A percentile compares a stretch with the other conserved stretches of the same genome.
Conservation (phyloP, 2,888 invertebrate species). For the Anoncus sp. region DNA sequence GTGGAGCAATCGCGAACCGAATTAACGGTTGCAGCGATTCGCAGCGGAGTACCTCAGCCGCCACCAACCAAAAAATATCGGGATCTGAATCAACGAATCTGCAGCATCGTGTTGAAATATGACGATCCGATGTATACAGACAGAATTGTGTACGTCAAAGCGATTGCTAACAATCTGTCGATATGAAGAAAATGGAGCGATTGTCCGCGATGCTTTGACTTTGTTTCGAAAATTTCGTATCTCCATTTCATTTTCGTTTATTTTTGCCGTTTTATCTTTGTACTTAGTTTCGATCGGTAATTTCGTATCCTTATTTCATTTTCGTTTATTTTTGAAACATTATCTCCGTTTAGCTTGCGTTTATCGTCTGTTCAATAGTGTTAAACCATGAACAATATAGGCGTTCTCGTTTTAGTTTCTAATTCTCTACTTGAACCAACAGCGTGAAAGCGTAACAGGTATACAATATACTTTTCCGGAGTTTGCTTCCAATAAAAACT, state of each 20-base stretch:
- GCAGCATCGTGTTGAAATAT: slow-evolving; percentile 16
- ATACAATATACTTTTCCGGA: too few relatives aligned
- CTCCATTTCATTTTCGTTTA: too few relatives aligned
- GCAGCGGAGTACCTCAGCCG: slow-evolving; percentile 15
- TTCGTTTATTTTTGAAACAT: slow-evolving; percentile 4
- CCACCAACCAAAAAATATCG: slow-evolving; percentile 22
- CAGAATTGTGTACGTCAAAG: slow-evolving; percentile 14
- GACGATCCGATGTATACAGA: slow-evolving; percentile 23
- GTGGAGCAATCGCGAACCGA: slow-evolving; percentile 19
- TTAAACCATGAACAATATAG: too few relatives aligned
- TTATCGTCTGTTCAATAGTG: too few relatives aligned
- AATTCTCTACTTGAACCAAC: too few relatives aligned
- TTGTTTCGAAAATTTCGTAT: too few relatives aligned
- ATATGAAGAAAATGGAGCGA: slow-evolving; percentile 5
- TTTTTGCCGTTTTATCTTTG: too few relatives aligned
- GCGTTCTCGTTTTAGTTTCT: too few relatives aligned
- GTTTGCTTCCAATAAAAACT: too few relatives aligned
- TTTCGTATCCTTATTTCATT: slow-evolving; percentile 11
- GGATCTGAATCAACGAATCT: slow-evolving; percentile 7
- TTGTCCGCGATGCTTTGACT: too few relatives aligned
- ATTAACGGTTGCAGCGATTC: slow-evolving; percentile 1
- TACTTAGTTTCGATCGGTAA: too few relatives aligned
- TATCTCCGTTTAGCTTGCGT: neutral
- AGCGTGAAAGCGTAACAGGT: too few relatives aligned
- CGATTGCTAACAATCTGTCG: slow-evolving; percentile 4